A percentile compares a stretch with the other conserved stretches of the same genome.
phyloP scores from a whole-genome alignment of 2,888 invertebrate species.

The Chloroclystis v-ata region DNA sequence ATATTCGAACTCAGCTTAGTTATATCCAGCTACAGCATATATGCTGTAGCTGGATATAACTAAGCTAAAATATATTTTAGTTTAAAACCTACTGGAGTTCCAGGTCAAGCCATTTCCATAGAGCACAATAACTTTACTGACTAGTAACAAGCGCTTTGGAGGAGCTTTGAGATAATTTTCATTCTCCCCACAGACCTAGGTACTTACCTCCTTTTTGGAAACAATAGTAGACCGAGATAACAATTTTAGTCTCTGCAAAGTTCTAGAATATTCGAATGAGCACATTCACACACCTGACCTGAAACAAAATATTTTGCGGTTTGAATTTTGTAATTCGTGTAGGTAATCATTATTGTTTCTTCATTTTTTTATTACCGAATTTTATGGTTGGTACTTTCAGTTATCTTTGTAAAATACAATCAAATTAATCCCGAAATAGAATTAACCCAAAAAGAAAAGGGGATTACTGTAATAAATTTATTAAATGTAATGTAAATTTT shows the following conservation, averaged over 20 bases:
- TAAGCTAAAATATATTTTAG: no score
- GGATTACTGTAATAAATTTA: slow-evolving; percentile 35
- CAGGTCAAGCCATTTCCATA: slow-evolving; percentile 30
- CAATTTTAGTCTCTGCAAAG: no score
- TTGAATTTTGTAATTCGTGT: no score
- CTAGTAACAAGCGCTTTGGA: slow-evolving; percentile 37
- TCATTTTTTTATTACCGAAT: no score
- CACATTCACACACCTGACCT: no score
- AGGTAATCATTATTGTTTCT: no score
- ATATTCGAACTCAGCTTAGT: no score
- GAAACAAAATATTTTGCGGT: no score
- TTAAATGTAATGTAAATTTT: slow-evolving; percentile 33
- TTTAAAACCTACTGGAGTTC: no score
- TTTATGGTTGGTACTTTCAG: no score
- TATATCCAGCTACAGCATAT: no score
- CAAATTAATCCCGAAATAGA: slow-evolving; percentile 2
- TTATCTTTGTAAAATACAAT: background rate
- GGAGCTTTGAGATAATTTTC: slow-evolving; percentile 67
- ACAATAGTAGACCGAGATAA: slow-evolving; percentile 32
- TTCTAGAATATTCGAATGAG: background rate
- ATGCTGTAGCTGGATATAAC: no score
- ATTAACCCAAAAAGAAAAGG: slow-evolving; percentile 12
- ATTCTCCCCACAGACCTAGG: slow-evolving; percentile 51
- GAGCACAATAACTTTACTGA: slow-evolving; percentile 36
- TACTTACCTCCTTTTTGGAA: slow-evolving; percentile 33